These are phyloP conservation scores for Lasioglossum malachurum DNA, from an alignment of 2,888 invertebrate genomes.

Conservation along the genomic window DNA sequence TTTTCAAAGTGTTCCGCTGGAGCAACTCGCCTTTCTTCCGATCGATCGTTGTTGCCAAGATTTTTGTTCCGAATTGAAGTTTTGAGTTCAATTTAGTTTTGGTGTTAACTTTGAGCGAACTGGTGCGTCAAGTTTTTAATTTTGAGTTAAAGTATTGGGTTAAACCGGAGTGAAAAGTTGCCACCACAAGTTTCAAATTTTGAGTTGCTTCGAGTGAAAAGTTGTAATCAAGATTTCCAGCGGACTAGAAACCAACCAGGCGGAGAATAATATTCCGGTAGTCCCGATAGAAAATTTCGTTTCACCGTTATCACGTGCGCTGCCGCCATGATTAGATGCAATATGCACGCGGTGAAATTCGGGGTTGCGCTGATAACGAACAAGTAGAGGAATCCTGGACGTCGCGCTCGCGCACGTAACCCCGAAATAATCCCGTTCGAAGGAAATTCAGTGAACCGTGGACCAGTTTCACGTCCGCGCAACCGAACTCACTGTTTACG, in stretches of 20 bases:
- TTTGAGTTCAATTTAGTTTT: no score
- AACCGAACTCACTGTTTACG: conserved; percentile 67
- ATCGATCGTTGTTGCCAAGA: no score
- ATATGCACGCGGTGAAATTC: conserved; percentile 10
- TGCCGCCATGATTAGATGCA: background rate
- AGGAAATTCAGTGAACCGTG: conserved; percentile 57
- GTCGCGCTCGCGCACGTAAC: background rate
- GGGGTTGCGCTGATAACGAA: conserved; percentile 26
- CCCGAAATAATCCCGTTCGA: conserved; percentile 24
- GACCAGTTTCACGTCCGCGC: conserved; percentile 34
- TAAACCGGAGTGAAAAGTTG: no score
- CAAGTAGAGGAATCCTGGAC: conserved; percentile 31
- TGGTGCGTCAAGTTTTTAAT: background rate
- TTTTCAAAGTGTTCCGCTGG: background rate
- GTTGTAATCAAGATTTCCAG: background rate
- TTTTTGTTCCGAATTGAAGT: no score
- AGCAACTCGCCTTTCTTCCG: background rate
- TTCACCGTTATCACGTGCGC: conserved; percentile 16
- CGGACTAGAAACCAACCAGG: background rate
- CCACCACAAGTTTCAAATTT: no score
- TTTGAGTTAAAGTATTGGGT: no score
- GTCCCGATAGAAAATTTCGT: background rate
- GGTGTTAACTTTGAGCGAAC: no score
- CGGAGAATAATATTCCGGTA: background rate
- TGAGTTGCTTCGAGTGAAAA: no score